These are phyloP conservation scores for Danio choprae DNA, from an alignment of 2,797 vertebrate species.

Conservation along the genomic window DNA sequence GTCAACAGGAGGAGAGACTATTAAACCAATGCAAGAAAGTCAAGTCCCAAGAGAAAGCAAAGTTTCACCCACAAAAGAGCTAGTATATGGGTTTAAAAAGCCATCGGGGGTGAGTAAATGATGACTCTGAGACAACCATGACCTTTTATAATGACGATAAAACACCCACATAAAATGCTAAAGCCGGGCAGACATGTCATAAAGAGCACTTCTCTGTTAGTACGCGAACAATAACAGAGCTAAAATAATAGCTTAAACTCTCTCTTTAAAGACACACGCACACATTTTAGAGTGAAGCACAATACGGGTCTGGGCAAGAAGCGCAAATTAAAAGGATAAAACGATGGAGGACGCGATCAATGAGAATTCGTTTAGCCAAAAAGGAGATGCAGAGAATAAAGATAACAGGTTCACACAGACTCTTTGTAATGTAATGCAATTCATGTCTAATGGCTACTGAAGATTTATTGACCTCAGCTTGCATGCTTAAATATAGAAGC, in stretches of 20 bases:
- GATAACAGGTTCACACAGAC: conserved; percentile 1
- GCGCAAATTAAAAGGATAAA: conserved; percentile 14
- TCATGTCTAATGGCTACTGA: not conserved
- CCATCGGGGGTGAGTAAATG: not conserved
- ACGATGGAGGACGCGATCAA: not conserved
- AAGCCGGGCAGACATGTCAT: not conserved
- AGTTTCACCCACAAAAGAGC: not conserved
- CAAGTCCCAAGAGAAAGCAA: not conserved
- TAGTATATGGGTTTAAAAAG: conserved; percentile 13
- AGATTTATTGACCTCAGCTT: not conserved
- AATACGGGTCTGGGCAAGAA: conserved; percentile 9
- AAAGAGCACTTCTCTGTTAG: conserved; percentile 13
- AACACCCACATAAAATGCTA: conserved; percentile 9
- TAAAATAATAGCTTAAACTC: not conserved
- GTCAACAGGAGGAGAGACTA: not conserved
- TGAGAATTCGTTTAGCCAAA: conserved; percentile 12
- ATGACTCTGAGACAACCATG: not conserved
- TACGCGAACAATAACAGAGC: conserved; percentile 13
- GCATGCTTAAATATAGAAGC: not conserved
- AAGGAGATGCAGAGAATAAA: not conserved
- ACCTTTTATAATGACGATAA: conserved; percentile 6
- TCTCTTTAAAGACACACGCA: conserved; percentile 4
- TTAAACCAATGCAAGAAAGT: conserved; percentile 1
- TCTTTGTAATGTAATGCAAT: conserved; percentile 14
- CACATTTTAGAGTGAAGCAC: conserved; percentile 15